Base-by-base conservation (phyloP, 64 coral and sea anemone species). In the Hydrozoanthus tunicans region DNA sequence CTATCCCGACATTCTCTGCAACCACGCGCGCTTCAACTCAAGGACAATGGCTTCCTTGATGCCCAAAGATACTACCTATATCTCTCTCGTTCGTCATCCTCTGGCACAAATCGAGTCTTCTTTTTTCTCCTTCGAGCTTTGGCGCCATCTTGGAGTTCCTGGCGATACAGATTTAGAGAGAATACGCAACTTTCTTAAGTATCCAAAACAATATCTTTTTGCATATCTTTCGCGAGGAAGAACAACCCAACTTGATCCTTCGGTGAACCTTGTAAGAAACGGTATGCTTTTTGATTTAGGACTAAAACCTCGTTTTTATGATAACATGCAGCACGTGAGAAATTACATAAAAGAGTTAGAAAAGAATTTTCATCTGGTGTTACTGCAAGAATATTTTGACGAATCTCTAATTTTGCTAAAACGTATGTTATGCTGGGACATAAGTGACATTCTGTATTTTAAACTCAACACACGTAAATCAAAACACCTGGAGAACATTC, bases 1-100 rank as follows among this genome's bases (percentile, higher is more conserved):
- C 6, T 7, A 88, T 60, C 64, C 71, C 20, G 77, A 95, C 79
- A 78, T 95, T 71, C 80, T 95, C 13, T 91, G 90, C 82, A 95
- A 92, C 75, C 93, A 95, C 51, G 90, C 93, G 3, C 83, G 93
- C 15, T 89, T 89, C 77, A 95, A 92, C 68, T 64, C 14, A 73
- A 32, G 53, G 58, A 32, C 93, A 0, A 80, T 95, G 82, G 43
- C 59, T 76, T 53, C 26, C 24, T 51, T 95, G 20, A 92, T 95
- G 68, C 93, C 90, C 79, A 89, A 82, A 61, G 90, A 91, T n/a
- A 56, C 54, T 5, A 59, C 69, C 57, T 95, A 95, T 76, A 89
- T 95, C 26, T 89, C 93, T 3, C 89, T 95, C 78, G 32, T 95
- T 26, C 77, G 93, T 10, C 65, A 95, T 53, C 93, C 93, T 8